Evolutionary conservation across 2,888 invertebrate genomes (phyloP).

Genomic region (Stegophylla sp.): DNA sequence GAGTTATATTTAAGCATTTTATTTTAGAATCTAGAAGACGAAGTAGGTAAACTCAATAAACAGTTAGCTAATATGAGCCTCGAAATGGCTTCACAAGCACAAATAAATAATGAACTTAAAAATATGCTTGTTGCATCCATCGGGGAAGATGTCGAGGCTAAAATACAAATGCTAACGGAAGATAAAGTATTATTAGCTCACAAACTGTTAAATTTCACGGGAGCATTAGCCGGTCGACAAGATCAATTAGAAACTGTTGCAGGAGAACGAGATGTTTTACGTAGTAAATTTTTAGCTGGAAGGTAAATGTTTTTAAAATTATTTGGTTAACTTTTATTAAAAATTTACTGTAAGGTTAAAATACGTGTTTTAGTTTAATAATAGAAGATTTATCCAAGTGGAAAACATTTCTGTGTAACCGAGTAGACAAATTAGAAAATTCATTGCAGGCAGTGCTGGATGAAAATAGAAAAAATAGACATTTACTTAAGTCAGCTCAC

Average conservation of each 20-base stretch:
- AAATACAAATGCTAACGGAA: conserved; percentile 88
- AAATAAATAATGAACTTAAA: conserved; percentile 91
- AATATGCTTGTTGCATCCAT: conserved; percentile 92
- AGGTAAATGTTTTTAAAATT: conserved; percentile 68
- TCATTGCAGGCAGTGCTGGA: conserved; percentile 29
- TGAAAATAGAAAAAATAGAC: conserved; percentile 56
- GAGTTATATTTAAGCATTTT: conserved; percentile 64
- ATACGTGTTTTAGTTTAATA: conserved; percentile 75
- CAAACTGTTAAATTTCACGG: conserved; percentile 83
- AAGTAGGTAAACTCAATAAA: conserved; percentile 71
- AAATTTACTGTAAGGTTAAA: conserved; percentile 13
- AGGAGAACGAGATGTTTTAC: conserved; percentile 95
- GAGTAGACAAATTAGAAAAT: conserved; percentile 37
- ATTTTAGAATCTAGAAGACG: conserved; percentile 67
- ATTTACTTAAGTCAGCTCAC: conserved; percentile 43
- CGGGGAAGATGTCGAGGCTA: conserved; percentile 89
- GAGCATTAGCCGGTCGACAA: conserved; percentile 85
- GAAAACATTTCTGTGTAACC: conserved; percentile 75
- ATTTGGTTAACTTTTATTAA: neutral
- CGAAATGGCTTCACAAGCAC: conserved; percentile 85
- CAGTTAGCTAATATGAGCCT: conserved; percentile 78
- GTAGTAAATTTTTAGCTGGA: conserved; percentile 93
- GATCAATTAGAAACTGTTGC: conserved; percentile 92
- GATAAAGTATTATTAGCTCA: conserved; percentile 88
- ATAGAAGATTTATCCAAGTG: conserved; percentile 89